These are phyloP conservation scores for Lampropteryx suffumata DNA, from an alignment of 2,888 invertebrate genomes.

Conservation along the genomic window DNA sequence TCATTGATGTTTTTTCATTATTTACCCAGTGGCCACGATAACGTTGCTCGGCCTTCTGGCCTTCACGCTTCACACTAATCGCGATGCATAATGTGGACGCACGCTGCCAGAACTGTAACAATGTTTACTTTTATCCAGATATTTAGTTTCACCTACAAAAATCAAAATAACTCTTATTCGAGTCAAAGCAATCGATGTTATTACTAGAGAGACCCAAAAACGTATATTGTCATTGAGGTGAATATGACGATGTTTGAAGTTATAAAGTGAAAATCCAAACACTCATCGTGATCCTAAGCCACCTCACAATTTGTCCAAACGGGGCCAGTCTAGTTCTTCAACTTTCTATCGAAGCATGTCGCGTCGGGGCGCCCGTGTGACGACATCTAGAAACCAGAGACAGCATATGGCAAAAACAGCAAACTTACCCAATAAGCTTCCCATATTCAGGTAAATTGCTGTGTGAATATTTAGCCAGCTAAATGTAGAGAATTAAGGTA, in stretches of 20 bases:
- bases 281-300: conserved; percentile 51
- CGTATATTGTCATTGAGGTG: no score
- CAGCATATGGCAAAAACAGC: conserved; percentile 43
- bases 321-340: conserved; percentile 74
- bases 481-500: conserved; percentile 35
- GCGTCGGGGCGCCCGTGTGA: conserved; percentile 59
- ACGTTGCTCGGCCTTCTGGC: conserved; percentile 65
- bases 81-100: conserved; percentile 50
- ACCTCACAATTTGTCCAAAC: conserved; percentile 62
- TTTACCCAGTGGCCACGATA: conserved; percentile 53
- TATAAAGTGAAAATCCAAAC: conserved; percentile 58
- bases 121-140: conserved; percentile 41
- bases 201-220: no score
- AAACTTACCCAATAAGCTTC: conserved; percentile 35
- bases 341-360: conserved; percentile 75
- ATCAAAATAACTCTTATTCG: background rate
- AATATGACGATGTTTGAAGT: background rate
- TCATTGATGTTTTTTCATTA: conserved; percentile 47
- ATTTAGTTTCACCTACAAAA: conserved; percentile 25
- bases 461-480: conserved; percentile 33
- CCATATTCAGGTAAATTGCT: conserved; percentile 34
- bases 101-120: conserved; percentile 50
- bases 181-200: background rate
- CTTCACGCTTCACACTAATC: conserved; percentile 68
- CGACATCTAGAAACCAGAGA: conserved; percentile 56